Percentiles rank a stretch among this genome's conserved stretches.
phyloP scores from a whole-genome alignment of 2,113 vertebrate species.

The Campylorhamphus procurvoides region DNA sequence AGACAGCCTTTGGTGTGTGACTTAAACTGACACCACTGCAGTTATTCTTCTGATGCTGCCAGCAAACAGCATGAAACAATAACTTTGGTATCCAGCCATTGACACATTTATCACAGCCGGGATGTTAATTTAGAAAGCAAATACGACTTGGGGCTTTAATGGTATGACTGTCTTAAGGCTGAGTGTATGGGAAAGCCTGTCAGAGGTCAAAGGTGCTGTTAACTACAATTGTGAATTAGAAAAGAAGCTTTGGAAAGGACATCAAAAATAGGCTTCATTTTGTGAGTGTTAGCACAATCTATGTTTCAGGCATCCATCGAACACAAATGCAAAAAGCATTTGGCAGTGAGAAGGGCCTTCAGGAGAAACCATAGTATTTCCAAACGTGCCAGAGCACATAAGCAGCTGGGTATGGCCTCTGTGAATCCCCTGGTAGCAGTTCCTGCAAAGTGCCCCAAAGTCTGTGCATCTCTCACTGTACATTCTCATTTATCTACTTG shows the following conservation, averaged over 20 bases:
- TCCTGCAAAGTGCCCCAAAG: neutral
- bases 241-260: neutral
- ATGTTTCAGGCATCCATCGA: neutral
- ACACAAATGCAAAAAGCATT: neutral
- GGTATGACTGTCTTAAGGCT: neutral
- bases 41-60: neutral
- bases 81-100: neutral
- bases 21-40: neutral
- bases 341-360: neutral
- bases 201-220: neutral
- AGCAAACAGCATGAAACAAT: neutral
- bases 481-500: neutral
- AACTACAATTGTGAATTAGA: neutral
- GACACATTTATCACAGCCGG: neutral
- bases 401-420: neutral
- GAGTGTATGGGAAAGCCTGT: neutral
- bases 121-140: neutral
- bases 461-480: neutral
- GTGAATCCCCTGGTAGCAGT: neutral
- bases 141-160: neutral
- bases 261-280: neutral
- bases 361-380: neutral
- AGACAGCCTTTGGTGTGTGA: neutral
- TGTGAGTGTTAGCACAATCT: neutral
- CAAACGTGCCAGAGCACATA: neutral